Percentiles rank a stretch among this genome's conserved stretches.
phyloP scores from a whole-genome alignment of 2,113 vertebrate species.

The Agelaius tricolor region DNA sequence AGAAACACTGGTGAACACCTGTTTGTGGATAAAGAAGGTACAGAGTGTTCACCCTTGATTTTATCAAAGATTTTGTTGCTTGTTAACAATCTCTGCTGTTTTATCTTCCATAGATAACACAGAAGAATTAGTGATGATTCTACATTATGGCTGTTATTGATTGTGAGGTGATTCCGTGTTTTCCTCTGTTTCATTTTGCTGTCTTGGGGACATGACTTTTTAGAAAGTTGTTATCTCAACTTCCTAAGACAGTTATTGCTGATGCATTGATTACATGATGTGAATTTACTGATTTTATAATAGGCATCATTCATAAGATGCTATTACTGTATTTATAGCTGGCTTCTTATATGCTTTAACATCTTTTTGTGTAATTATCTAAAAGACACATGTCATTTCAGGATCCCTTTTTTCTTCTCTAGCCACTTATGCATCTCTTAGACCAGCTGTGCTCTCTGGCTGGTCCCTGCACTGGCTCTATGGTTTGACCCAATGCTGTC shows the following conservation, averaged over 20 bases:
- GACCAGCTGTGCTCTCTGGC: background rate
- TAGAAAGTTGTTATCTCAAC: background rate
- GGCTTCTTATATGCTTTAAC: background rate
- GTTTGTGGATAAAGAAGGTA: background rate
- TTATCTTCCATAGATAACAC: background rate
- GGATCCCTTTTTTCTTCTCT: background rate
- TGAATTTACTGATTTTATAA: background rate
- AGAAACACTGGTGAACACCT: background rate
- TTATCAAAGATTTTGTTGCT: background rate
- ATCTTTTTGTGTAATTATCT: background rate
- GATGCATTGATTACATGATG: background rate
- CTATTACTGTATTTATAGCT: background rate
- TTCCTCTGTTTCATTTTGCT: background rate
- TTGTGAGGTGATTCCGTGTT: background rate
- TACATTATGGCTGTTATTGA: background rate
- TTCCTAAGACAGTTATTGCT: background rate
- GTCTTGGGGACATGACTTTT: background rate
- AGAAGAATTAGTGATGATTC: background rate
- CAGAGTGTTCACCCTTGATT: background rate
- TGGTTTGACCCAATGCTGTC: background rate
- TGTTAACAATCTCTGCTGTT: background rate
- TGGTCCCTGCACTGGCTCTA: background rate
- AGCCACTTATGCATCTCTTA: background rate
- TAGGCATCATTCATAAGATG: background rate
- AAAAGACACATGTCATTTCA: background rate